These are phyloP conservation scores for Oophaga sylvatica DNA, from an alignment of 2,797 vertebrate species.

Conservation along the genomic window DNA sequence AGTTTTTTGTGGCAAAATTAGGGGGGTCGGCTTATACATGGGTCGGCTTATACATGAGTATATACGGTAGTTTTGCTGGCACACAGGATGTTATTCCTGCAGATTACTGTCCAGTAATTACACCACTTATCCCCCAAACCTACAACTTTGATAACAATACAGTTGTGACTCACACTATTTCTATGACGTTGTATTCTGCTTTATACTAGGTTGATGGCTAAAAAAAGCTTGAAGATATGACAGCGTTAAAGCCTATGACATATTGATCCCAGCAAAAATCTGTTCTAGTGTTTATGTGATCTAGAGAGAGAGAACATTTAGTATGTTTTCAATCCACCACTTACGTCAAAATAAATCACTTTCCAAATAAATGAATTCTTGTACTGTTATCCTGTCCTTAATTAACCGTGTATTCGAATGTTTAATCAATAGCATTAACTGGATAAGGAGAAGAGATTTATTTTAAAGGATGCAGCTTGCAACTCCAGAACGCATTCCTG, in stretches of 20 bases:
- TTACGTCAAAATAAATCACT: constrained; percentile 42
- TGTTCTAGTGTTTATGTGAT: constrained; percentile 46
- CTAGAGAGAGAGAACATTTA: constrained; percentile 30
- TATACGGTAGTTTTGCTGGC: too few species aligned
- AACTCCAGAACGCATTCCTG: constrained; percentile 30
- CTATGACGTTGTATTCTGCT: not conserved
- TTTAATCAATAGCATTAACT: constrained; percentile 46
- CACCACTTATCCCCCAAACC: not conserved
- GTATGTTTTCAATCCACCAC: constrained; percentile 38
- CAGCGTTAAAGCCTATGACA: constrained; percentile 43
- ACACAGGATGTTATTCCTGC: too few species aligned
- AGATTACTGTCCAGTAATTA: not conserved
- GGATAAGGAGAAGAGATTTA: constrained; percentile 40
- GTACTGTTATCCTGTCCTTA: constrained; percentile 43
- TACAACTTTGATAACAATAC: not conserved
- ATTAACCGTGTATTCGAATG: constrained; percentile 45
- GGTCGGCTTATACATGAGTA: too few species aligned
- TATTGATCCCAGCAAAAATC: constrained; percentile 27
- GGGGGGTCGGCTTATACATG: too few species aligned
- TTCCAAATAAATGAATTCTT: constrained; percentile 33
- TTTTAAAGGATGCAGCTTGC: constrained; percentile 35
- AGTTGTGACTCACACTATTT: not conserved
- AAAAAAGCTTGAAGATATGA: constrained; percentile 14
- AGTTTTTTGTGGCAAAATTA: too few species aligned
- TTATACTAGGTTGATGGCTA: constrained; percentile 11